Base-by-base conservation (phyloP, 2,888 invertebrate species). In the Noctua comes region DNA sequence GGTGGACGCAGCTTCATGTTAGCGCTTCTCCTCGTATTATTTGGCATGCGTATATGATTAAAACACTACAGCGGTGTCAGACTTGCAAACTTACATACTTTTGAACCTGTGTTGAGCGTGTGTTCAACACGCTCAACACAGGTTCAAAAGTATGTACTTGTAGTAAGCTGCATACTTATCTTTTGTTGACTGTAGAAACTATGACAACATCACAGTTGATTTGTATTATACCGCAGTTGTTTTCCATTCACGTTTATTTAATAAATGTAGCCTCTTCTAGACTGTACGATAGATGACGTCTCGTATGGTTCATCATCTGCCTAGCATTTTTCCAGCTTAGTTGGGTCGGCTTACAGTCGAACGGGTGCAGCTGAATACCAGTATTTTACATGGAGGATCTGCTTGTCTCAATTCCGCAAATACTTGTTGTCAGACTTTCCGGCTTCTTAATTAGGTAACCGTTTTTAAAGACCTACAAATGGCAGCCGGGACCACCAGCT, bases 111-210 rank as follows among this genome's bases (percentile, higher is more conserved):
- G n/a, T n/a, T n/a, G n/a, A n/a, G n/a, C n/a, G n/a, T n/a, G n/a
- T n/a, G n/a, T n/a, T n/a, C n/a, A n/a, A 57, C n/a, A 57, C 31
- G 21, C 13, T 24, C 46, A n/a, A 36, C 48, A 31, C 13, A 0
- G 1, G 27, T 54, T 62, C 2, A 31, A 62, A 77, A 43, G 6
- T 73, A n/a, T 13, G 1, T 40, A 40, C 48, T 69, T 51, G 40
- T 69, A 69, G 48, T 13, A 57, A 36, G 27, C 57, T n/a, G n/a
- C n/a, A 57, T 40, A 16, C n/a, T 64, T 70, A 70, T 70, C 27
- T 31, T 71, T 31, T 71, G 57, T 70, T 65, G 40, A 40, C 21
- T 70, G 24, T 40, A 79, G 16, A 78, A 78, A 62, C 43, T 36
- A 72, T 54, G 36, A 54, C 36, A 69, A 18, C 76, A 18, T 54